phyloP scores from a whole-genome alignment of 1,140 invertebrate species.

The Psilanteris sp. region DNA sequence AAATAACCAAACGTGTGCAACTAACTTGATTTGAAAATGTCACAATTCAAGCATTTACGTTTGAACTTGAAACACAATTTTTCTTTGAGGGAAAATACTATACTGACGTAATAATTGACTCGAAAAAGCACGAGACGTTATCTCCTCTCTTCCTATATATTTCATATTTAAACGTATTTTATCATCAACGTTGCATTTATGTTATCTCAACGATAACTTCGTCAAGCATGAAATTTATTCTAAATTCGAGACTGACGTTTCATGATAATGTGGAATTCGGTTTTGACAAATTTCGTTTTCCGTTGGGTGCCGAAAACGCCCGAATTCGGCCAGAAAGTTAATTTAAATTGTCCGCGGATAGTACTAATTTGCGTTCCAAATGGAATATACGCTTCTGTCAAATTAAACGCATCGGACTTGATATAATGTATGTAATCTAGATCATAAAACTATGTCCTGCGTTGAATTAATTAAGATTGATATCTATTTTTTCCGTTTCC shows the following conservation, averaged over 20 bases:
- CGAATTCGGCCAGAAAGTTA: too few relatives aligned
- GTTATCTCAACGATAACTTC: conserved; percentile 48
- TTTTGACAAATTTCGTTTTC: too few relatives aligned
- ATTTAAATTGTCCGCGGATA: too few relatives aligned
- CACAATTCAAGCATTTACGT: conserved; percentile 1
- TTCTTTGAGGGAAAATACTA: too few relatives aligned
- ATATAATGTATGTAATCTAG: conserved; percentile 45
- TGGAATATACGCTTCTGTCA: too few relatives aligned
- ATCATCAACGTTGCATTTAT: conserved; percentile 36
- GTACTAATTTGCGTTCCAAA: too few relatives aligned
- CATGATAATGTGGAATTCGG: conserved; percentile 11
- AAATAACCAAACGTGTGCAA: not conserved
- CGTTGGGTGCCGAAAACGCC: too few relatives aligned
- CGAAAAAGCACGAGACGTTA: conserved; percentile 21
- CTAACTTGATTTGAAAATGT: conserved; percentile 7
- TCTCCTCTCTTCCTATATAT: conserved; percentile 18
- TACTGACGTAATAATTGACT: conserved; percentile 13
- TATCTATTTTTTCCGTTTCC: conserved; percentile 42
- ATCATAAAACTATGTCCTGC: conserved; percentile 54
- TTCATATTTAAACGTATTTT: conserved; percentile 24
- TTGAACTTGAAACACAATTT: not conserved
- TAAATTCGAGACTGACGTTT: conserved; percentile 27
- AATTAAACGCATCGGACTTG: conserved; percentile 8
- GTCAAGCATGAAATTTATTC: conserved; percentile 30
- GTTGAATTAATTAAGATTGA: conserved; percentile 32